Evolutionary conservation across 2,888 invertebrate genomes (phyloP), one percentile per base, ranked within the genome.

Genomic region (Pandemis heparana): DNA sequence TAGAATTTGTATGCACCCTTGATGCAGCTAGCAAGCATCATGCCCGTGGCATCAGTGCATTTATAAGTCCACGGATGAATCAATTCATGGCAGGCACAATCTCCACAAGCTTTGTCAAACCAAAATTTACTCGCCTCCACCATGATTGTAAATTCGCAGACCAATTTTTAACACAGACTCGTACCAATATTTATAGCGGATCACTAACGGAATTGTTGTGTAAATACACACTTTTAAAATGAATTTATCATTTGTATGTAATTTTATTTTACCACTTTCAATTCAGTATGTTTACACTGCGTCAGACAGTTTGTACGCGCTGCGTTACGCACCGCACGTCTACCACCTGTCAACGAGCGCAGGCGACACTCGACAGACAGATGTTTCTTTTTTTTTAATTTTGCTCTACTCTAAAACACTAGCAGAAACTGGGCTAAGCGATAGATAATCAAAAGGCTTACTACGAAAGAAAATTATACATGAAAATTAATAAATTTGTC

Each of bases 1-100:
- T 95, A 95, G 74, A 94, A 95, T 77, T 94, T 94, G 78, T 94
- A 95, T 77, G 92, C 92, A 71, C 95, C 95, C 81, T 85, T 91
- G 38, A 94, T 89, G 79, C 92, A 92, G 77, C 89, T 87, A 59
- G 87, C 67, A 5, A 95, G 80, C 94, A 95, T 95, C 5, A 91
- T 84, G 8, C 81, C 77, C 4, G 91, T 91, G 9, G 94, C 95
- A 85, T 92, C 87, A 1, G 85, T 79, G 76, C 95, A 95, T 76
- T 83, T 88, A 8, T 83, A 77, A 12, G 94, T 94, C 95, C 95
- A 95, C 4, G 95, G 95, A 78, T 95, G 95, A 53, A 95, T 92
- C 4, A 95, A 88, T 68, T 92, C 89, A 69, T 84, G 79, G 75
- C 95, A 95, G 6, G 82, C 81, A 61, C 85, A 83, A 39, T 82